Conservation (phyloP, 1,140 invertebrate species). For the Chelonus insularis region DNA sequence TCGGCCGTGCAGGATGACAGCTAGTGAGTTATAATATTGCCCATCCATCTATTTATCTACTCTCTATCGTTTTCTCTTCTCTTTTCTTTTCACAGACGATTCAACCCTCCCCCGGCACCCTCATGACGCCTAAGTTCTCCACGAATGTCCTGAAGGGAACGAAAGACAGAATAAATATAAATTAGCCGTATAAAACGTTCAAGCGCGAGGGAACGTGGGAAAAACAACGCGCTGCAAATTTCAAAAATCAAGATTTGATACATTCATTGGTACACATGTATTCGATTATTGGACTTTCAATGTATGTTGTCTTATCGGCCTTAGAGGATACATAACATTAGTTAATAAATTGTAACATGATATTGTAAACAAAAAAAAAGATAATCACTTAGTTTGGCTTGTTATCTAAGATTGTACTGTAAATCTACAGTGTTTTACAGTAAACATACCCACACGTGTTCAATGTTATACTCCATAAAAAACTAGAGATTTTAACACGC, state of each 20-base stretch:
- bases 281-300: too few species aligned
- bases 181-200: conserved; percentile 22
- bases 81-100: conserved; percentile 15
- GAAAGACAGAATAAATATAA: conserved; percentile 9
- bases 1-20: conserved; percentile 59
- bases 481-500: too few species aligned
- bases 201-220: conserved; percentile 20
- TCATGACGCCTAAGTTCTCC: conserved; percentile 25
- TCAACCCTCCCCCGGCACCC: conserved; percentile 29
- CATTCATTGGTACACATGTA: too few species aligned
- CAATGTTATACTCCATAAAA: too few species aligned
- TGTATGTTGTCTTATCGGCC: too few species aligned
- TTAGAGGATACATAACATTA: too few species aligned
- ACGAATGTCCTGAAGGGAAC: conserved; percentile 30
- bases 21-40: conserved; percentile 60
- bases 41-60: conserved; percentile 61
- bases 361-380: too few species aligned
- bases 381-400: too few species aligned
- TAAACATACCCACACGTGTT: too few species aligned
- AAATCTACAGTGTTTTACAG: too few species aligned
- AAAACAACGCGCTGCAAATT: neutral
- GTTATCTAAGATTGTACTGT: too few species aligned
- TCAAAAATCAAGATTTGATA: conserved; percentile 30
- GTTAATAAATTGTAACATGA: too few species aligned
- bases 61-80: conserved; percentile 47